Percentiles rank a stretch among this genome's conserved stretches.
These are phyloP conservation scores for Rhinogobio ventralis DNA, from an alignment of 2,797 vertebrate species.

Conservation along the genomic window DNA sequence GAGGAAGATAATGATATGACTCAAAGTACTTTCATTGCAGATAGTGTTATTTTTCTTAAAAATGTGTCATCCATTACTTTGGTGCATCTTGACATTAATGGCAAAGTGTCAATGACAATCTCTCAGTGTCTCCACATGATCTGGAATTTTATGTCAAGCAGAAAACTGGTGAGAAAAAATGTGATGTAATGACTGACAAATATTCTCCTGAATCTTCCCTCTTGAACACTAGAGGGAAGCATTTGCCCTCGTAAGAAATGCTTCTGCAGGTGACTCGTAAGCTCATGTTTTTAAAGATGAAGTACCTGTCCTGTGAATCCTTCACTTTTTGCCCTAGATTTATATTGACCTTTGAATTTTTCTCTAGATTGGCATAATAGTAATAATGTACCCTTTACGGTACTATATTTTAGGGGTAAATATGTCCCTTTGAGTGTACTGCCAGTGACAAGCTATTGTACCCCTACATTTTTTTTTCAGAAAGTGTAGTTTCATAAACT, in stretches of 20 bases:
- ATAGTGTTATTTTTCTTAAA: not conserved
- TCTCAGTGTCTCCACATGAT: not conserved
- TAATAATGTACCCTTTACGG: not conserved
- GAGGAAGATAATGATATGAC: not conserved
- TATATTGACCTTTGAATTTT: not conserved
- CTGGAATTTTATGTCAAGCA: not conserved
- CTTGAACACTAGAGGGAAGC: not conserved
- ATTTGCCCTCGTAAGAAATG: not conserved
- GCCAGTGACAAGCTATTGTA: not conserved
- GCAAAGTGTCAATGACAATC: not conserved
- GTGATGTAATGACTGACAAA: not conserved
- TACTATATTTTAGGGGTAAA: not conserved
- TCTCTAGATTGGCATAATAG: not conserved
- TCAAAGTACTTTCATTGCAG: not conserved
- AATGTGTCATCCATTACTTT: not conserved
- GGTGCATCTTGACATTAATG: not conserved
- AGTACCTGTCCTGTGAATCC: not conserved
- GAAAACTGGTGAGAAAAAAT: not conserved
- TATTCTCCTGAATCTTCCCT: not conserved
- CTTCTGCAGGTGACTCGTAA: not conserved
- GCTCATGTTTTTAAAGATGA: not conserved
- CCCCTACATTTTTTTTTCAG: not conserved
- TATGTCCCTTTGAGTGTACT: not conserved
- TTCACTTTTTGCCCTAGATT: not conserved
- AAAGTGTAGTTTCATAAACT: not conserved